Evolutionary conservation across 35 echinoderm and acorn worm species (phyloP).

Genomic region (Hemicentrotus pulcherrimus): DNA sequence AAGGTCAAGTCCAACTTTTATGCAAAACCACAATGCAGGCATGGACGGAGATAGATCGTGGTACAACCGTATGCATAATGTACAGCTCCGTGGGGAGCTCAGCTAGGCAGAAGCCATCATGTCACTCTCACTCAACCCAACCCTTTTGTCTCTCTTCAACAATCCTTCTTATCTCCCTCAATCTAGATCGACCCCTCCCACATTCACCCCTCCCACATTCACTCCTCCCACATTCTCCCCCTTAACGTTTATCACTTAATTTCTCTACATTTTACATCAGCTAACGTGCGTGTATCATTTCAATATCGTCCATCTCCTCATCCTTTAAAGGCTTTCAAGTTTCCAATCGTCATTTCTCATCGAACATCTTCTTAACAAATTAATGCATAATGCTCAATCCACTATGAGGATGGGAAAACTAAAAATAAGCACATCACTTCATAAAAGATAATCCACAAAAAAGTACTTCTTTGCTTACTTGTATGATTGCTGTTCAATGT

Average conservation of each 20-base stretch:
- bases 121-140: not conserved
- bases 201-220: not conserved
- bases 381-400: not conserved
- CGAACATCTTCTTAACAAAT: not conserved
- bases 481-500: not conserved
- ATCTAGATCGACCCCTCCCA: not conserved
- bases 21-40: not conserved
- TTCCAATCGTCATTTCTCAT: no score
- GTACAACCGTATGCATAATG: slow-evolving; percentile 14
- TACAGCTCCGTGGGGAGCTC: not conserved
- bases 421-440: not conserved
- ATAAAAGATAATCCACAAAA: not conserved
- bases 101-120: not conserved
- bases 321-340: not conserved
- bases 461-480: not conserved
- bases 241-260: not conserved
- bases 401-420: not conserved
- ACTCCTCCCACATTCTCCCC: not conserved
- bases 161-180: not conserved
- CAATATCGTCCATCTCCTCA: not conserved
- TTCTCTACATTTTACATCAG: not conserved
- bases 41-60: not conserved
- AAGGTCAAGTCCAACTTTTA: not conserved
- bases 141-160: not conserved
- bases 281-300: not conserved